phyloP scores from a whole-genome alignment of 2,113 vertebrate species.

The Xiphias gladius region DNA sequence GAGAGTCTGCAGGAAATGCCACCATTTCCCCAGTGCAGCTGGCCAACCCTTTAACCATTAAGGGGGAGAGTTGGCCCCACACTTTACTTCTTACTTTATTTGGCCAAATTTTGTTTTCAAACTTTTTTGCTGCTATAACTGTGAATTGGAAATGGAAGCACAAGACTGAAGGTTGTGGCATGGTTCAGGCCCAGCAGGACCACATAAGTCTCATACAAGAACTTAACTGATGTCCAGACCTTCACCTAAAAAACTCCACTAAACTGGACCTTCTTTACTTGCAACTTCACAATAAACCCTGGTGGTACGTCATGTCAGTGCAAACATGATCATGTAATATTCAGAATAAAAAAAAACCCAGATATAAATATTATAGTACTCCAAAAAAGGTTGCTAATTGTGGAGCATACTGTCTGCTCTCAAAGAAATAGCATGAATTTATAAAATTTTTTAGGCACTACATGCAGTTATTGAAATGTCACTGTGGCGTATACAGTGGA shows the following conservation, averaged over 20 bases:
- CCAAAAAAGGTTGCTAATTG: neutral
- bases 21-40: slow-evolving; percentile 70
- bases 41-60: slow-evolving; percentile 58
- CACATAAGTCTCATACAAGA: slow-evolving; percentile 26
- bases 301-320: slow-evolving; percentile 36
- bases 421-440: slow-evolving; percentile 18
- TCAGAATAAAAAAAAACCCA: neutral
- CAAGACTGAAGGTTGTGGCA: slow-evolving; percentile 12
- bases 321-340: slow-evolving; percentile 15
- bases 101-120: slow-evolving; percentile 34
- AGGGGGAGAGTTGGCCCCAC: slow-evolving; percentile 29
- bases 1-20: slow-evolving; percentile 60
- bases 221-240: slow-evolving; percentile 19
- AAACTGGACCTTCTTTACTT: slow-evolving; percentile 15
- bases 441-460: slow-evolving; percentile 1
- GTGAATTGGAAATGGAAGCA: slow-evolving; percentile 25
- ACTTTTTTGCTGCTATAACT: neutral
- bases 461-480: slow-evolving; percentile 34
- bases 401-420: slow-evolving; percentile 19
- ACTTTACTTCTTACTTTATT: slow-evolving; percentile 28
- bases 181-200: slow-evolving; percentile 36
- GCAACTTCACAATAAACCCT: neutral
- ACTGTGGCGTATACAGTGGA: slow-evolving; percentile 28
- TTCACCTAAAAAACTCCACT: slow-evolving; percentile 8
- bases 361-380: neutral